These are phyloP conservation scores for Octodon degus DNA, from an alignment of 2,113 vertebrate genomes.

Conservation along the genomic window DNA sequence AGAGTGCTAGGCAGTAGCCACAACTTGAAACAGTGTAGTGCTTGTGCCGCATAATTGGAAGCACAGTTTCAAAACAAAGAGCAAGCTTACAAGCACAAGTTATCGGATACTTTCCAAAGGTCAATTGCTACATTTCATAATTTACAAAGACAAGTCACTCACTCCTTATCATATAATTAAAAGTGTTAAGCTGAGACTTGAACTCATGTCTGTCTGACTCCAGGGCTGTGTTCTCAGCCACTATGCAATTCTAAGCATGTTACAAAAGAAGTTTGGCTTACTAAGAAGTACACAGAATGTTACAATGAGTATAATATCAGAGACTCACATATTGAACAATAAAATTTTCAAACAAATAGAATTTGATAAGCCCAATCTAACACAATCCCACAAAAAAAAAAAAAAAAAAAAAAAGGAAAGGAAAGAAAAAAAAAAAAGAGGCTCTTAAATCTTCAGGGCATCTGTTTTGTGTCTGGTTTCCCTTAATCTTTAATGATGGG, in stretches of 20 bases:
- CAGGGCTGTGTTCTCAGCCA: background rate
- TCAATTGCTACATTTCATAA: slow-evolving; percentile 31
- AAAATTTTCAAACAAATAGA: slow-evolving; percentile 53
- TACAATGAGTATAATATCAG: background rate
- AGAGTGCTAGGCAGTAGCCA: background rate
- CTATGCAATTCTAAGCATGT: slow-evolving; percentile 6
- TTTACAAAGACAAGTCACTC: slow-evolving; percentile 7
- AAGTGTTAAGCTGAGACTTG: slow-evolving; percentile 38
- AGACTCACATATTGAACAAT: slow-evolving; percentile 41
- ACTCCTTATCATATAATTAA: background rate
- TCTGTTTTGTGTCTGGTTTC: slow-evolving; percentile 74
- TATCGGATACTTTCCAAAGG: slow-evolving; percentile 11
- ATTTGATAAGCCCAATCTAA: slow-evolving; percentile 19
- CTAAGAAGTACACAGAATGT: background rate
- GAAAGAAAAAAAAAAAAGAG: background rate
- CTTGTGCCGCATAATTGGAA: background rate
- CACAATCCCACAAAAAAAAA: background rate
- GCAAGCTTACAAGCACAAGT: background rate
- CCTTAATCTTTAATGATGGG: slow-evolving; percentile 80
- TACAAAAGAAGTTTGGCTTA: background rate
- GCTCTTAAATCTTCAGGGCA: slow-evolving; percentile 50
- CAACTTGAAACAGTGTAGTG: background rate
- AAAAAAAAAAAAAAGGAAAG: no score
- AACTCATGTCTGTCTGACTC: slow-evolving; percentile 16
- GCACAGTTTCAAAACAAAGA: slow-evolving; percentile 25